phyloP scores from a whole-genome alignment of 2,113 vertebrate genomes.

The Atherinomorus stipes region DNA sequence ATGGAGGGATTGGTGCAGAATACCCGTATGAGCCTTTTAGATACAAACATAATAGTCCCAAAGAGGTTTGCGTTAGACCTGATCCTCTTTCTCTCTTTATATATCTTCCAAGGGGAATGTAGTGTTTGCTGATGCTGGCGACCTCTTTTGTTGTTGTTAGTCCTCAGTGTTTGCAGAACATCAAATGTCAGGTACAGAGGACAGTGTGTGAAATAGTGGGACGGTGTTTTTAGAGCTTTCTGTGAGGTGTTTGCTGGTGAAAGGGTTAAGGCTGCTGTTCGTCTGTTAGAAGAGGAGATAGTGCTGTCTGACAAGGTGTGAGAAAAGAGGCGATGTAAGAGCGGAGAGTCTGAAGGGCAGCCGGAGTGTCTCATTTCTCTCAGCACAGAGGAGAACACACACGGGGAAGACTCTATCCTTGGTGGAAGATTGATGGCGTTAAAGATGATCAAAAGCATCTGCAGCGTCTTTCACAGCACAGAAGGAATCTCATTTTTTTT shows the following conservation, averaged over 20 bases:
- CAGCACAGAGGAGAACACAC: conserved; percentile 32
- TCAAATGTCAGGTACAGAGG: conserved; percentile 11
- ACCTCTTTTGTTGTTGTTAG: conserved; percentile 45
- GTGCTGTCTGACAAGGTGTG: conserved; percentile 75
- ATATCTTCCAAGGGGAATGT: background rate
- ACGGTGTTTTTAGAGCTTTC: background rate
- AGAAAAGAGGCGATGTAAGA: conserved; percentile 60
- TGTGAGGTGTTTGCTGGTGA: conserved; percentile 35
- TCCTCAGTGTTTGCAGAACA: conserved; percentile 20
- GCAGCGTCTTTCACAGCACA: background rate
- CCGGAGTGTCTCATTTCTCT: conserved; percentile 58
- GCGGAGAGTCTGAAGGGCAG: conserved; percentile 65
- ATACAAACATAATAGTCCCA: background rate
- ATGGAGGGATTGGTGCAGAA: too few relatives aligned
- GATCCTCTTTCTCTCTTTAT: background rate
- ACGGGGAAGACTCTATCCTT: conserved; percentile 23
- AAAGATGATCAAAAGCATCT: conserved; percentile 30
- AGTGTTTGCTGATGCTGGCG: conserved; percentile 15
- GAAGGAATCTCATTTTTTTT: conserved; percentile 24
- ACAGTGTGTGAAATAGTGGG: conserved; percentile 47
- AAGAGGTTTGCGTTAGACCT: background rate
- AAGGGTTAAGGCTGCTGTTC: conserved; percentile 57
- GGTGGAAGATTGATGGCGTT: conserved; percentile 42
- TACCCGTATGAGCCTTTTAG: background rate
- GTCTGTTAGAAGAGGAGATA: conserved; percentile 40